Conservation (phyloP, 2,888 invertebrate species). For the Campopleginae sp. region DNA sequence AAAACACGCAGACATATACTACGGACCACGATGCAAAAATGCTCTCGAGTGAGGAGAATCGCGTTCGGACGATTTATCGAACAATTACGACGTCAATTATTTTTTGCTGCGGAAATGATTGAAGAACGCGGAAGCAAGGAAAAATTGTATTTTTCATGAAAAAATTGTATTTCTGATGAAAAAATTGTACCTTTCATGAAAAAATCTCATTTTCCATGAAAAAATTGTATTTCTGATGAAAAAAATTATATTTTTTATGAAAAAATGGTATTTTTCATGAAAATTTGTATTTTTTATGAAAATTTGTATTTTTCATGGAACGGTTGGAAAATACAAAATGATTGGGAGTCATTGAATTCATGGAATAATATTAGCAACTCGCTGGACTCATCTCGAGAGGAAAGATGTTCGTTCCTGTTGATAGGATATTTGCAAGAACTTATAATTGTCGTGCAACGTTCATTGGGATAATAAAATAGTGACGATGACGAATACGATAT, state of each 20-base stretch:
- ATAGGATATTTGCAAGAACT: neutral
- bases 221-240: neutral
- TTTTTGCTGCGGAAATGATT: neutral
- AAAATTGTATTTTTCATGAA: neutral
- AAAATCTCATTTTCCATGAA: too few species aligned
- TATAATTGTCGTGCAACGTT: conserved; percentile 47
- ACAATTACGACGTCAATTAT: neutral
- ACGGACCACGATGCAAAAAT: neutral
- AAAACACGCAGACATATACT: neutral
- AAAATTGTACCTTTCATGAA: neutral
- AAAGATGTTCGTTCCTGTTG: conserved; percentile 41
- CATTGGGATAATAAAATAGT: conserved; percentile 67
- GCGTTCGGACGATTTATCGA: neutral
- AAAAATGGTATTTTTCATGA: neutral
- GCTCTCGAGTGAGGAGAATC: too few species aligned
- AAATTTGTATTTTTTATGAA: neutral
- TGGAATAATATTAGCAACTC: conserved; percentile 7
- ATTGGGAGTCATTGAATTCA: neutral
- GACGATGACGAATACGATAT: conserved; percentile 50
- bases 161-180: neutral
- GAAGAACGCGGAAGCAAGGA: neutral
- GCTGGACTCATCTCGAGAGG: neutral
- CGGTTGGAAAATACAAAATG: neutral
- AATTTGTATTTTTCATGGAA: neutral
- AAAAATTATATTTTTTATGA: neutral